These are phyloP conservation scores for Drosophila mayri DNA, from an alignment of 1,140 invertebrate genomes.

Conservation along the genomic window DNA sequence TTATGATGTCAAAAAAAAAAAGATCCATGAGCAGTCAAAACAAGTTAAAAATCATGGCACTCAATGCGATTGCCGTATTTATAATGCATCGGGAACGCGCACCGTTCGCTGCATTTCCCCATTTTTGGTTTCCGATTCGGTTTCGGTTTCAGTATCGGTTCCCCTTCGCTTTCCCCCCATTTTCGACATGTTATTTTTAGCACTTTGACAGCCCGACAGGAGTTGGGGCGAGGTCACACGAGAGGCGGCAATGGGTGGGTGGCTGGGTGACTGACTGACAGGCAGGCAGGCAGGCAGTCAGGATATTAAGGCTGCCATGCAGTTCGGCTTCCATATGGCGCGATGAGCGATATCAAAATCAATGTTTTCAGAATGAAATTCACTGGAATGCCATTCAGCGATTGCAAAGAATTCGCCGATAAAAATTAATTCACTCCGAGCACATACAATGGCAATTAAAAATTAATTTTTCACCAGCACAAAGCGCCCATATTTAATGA, in stretches of 20 bases:
- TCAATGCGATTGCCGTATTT: constrained; percentile 75
- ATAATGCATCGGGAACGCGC: constrained; percentile 72
- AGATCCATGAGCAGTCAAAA: constrained; percentile 30
- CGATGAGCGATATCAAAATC: constrained; percentile 47
- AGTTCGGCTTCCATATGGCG: constrained; percentile 26
- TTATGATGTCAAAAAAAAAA: constrained; percentile 23
- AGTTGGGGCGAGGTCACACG: constrained; percentile 45
- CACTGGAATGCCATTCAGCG: constrained; percentile 30
- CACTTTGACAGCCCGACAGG: constrained; percentile 68
- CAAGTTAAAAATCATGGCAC: constrained; percentile 71
- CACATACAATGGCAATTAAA: constrained; percentile 48
- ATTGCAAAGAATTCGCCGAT: constrained; percentile 25
- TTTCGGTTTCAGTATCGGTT: constrained; percentile 24
- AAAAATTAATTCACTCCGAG: constrained; percentile 36
- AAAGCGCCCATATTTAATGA: constrained; percentile 32
- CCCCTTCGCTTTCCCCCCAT: constrained; percentile 29
- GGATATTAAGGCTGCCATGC: constrained; percentile 70
- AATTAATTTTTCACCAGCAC: constrained; percentile 40
- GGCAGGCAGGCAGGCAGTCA: constrained; percentile 62
- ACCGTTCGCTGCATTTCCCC: constrained; percentile 31
- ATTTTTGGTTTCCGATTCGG: constrained; percentile 23
- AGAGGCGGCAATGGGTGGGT: background rate
- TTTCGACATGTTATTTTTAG: constrained; percentile 71
- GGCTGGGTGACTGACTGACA: constrained; percentile 31
- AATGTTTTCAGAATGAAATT: constrained; percentile 41